phyloP scores from a whole-genome alignment of 2,113 vertebrate genomes.

The Crotalus horridus region DNA sequence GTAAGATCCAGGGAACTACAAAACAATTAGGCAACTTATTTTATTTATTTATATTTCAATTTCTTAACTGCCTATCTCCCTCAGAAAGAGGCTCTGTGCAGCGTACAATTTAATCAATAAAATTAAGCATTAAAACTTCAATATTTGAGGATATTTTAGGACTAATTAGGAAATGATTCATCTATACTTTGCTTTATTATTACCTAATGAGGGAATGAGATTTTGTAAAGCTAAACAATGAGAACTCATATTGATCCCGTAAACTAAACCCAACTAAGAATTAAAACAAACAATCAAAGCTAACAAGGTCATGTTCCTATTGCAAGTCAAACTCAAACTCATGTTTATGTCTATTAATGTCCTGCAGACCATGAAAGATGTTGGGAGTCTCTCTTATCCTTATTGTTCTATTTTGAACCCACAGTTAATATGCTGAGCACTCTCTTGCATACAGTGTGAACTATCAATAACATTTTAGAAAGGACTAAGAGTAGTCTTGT shows the following conservation, averaged over 20 bases:
- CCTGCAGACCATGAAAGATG: background rate
- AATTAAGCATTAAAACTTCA: background rate
- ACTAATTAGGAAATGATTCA: background rate
- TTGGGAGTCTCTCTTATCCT: background rate
- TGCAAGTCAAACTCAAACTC: background rate
- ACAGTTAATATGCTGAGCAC: background rate
- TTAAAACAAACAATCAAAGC: background rate
- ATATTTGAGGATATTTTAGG: background rate
- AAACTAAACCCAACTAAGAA: background rate
- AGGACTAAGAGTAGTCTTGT: background rate
- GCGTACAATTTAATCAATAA: background rate
- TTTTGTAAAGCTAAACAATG: background rate
- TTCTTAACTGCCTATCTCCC: background rate
- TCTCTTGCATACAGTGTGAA: background rate
- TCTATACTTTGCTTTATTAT: background rate
- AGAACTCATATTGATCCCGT: background rate
- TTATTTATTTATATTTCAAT: background rate
- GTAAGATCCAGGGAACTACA: background rate
- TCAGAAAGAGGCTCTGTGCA: background rate
- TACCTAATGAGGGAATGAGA: background rate
- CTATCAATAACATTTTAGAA: background rate
- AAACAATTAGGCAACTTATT: background rate
- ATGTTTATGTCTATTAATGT: background rate
- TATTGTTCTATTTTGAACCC: background rate
- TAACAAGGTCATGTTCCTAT: background rate